phyloP scores from a whole-genome alignment of 2,113 vertebrate genomes.

The Microtus oregoni region DNA sequence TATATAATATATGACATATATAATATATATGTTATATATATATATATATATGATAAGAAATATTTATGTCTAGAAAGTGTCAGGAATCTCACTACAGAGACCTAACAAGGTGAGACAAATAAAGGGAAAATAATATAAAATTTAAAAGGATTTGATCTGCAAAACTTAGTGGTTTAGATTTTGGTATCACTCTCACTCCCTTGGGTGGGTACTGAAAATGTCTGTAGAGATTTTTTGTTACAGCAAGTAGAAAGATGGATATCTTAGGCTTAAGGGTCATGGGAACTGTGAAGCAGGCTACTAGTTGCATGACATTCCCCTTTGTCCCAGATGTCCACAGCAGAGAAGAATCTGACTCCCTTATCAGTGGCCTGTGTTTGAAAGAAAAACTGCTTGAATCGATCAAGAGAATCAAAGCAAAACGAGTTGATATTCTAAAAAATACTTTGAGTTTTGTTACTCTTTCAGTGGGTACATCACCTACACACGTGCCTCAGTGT shows the following conservation, averaged over 20 bases:
- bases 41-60: not conserved
- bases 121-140: not conserved
- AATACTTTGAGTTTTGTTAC: not conserved
- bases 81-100: not conserved
- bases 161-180: not conserved
- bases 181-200: not conserved
- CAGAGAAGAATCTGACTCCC: not conserved
- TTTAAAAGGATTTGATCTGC: not conserved
- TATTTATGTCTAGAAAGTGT: not conserved
- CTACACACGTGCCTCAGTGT: not conserved
- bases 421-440: not conserved
- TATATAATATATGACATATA: not conserved
- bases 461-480: not conserved
- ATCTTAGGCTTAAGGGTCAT: not conserved
- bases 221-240: not conserved
- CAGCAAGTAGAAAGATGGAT: not conserved
- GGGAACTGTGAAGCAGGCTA: not conserved
- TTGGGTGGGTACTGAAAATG: accelerated
- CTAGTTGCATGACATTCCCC: accelerated
- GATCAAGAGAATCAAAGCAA: not conserved
- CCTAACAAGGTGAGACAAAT: not conserved
- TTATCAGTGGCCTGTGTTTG: not conserved
- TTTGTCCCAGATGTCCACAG: no score
- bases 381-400: not conserved
- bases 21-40: no score